These are phyloP conservation scores for Cheiracanthium punctorium DNA, from an alignment of 2,888 invertebrate species.

Conservation along the genomic window DNA sequence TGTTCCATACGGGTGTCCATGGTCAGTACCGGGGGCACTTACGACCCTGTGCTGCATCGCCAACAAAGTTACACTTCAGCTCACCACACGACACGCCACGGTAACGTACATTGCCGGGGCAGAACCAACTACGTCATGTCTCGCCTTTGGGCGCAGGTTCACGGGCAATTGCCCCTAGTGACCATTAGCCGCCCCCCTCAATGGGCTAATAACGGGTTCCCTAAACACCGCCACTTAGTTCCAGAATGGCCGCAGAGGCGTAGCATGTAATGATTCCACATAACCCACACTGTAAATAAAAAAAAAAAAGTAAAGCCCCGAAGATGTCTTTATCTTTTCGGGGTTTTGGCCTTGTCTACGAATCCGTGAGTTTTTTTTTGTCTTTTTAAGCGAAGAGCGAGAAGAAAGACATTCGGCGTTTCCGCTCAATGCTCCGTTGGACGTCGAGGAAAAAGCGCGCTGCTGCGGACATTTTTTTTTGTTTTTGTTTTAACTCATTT, in stretches of 20 bases:
- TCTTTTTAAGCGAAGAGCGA: not conserved
- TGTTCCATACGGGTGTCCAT: too few relatives aligned
- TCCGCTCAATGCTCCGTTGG: conserved; percentile 2
- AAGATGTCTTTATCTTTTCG: not conserved
- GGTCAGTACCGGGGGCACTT: too few relatives aligned
- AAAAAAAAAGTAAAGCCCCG: not conserved
- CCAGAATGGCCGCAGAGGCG: conserved; percentile 55
- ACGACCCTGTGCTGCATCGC: too few relatives aligned
- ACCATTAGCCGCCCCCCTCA: conserved; percentile 63
- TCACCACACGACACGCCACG: too few relatives aligned
- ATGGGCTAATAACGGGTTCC: conserved; percentile 48
- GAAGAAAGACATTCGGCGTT: not conserved
- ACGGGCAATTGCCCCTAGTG: conserved; percentile 64
- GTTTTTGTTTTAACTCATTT: not conserved
- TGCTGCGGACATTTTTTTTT: not conserved
- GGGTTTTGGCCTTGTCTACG: not conserved
- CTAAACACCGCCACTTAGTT: conserved; percentile 57
- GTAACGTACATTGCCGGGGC: not conserved
- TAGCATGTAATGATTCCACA: conserved; percentile 38
- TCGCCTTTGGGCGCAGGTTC: conserved; percentile 7
- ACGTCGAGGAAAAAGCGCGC: not conserved
- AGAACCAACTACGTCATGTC: not conserved
- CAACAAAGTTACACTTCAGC: too few relatives aligned
- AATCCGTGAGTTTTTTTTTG: not conserved
- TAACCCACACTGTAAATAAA: not conserved